Percentiles rank a stretch among this genome's conserved stretches.
phyloP scores from a whole-genome alignment of 2,113 vertebrate species.

The Anseranas semipalmata region DNA sequence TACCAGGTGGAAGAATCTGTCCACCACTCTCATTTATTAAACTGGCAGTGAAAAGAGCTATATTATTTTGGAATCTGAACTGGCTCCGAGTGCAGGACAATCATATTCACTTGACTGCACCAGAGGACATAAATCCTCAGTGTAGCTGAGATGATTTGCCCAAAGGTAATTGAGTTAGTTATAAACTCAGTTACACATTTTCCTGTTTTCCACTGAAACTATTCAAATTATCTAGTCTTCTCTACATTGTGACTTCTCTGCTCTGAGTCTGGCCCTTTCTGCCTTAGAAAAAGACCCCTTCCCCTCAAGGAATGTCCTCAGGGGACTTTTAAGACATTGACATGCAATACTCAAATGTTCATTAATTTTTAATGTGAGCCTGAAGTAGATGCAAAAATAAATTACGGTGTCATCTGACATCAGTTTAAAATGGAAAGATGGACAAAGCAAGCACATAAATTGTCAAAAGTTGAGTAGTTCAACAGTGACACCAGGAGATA shows the following conservation, averaged over 20 bases:
- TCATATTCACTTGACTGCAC: not conserved
- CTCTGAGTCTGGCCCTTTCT: not conserved
- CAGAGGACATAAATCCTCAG: not conserved
- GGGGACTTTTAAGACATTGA: not conserved
- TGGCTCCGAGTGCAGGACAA: not conserved
- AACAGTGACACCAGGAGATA: not conserved
- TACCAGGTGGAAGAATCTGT: slow-evolving; percentile 1
- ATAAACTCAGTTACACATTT: not conserved
- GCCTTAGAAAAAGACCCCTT: not conserved
- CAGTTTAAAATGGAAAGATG: slow-evolving; percentile 7
- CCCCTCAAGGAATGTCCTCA: not conserved
- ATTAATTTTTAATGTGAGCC: not conserved
- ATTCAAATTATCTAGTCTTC: not conserved
- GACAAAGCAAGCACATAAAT: slow-evolving; percentile 1
- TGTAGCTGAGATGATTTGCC: not conserved
- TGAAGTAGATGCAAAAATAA: not conserved
- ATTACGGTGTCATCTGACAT: not conserved
- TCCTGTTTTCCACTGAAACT: not conserved
- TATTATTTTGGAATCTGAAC: not conserved
- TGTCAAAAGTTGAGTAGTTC: slow-evolving; percentile 21
- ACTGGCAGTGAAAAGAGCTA: not conserved
- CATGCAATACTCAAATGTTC: not conserved
- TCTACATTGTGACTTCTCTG: not conserved
- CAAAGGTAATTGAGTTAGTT: not conserved
- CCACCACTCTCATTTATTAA: not conserved